Percentiles rank a stretch among this genome's conserved stretches.
Conservation (phyloP, 2,113 vertebrate genomes). For the Cygnus buccinator region DNA sequence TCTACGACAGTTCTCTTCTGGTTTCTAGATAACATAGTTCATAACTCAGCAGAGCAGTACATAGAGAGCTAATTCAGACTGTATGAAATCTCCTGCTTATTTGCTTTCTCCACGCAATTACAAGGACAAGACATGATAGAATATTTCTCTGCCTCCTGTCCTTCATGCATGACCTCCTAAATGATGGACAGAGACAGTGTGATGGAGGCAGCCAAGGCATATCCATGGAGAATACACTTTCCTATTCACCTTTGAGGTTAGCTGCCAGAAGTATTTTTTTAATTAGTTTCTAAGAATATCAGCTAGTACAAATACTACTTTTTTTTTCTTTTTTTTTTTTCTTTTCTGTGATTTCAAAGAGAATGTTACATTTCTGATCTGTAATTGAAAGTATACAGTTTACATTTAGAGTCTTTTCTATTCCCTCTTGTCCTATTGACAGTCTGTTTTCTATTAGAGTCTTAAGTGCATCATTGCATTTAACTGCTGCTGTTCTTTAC, state of each 20-base stretch:
- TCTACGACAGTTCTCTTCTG: not conserved
- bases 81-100: not conserved
- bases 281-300: not conserved
- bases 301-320: not conserved
- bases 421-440: not conserved
- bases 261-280: too few species aligned
- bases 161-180: not conserved
- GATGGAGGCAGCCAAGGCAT: not conserved
- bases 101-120: not conserved
- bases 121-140: not conserved
- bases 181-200: not conserved
- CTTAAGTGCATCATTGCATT: not conserved
- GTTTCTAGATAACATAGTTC: not conserved
- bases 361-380: not conserved
- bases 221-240: not conserved
- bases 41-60: not conserved
- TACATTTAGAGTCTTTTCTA: not conserved
- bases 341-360: not conserved
- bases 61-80: not conserved
- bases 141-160: not conserved
- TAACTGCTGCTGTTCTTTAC: slow-evolving; percentile 18
- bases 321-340: too few species aligned
- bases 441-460: not conserved
- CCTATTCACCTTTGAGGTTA: not conserved
- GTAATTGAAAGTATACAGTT: not conserved